These are phyloP conservation scores for Eustalomyia histrio DNA, from an alignment of 2,888 invertebrate species.

Conservation along the genomic window DNA sequence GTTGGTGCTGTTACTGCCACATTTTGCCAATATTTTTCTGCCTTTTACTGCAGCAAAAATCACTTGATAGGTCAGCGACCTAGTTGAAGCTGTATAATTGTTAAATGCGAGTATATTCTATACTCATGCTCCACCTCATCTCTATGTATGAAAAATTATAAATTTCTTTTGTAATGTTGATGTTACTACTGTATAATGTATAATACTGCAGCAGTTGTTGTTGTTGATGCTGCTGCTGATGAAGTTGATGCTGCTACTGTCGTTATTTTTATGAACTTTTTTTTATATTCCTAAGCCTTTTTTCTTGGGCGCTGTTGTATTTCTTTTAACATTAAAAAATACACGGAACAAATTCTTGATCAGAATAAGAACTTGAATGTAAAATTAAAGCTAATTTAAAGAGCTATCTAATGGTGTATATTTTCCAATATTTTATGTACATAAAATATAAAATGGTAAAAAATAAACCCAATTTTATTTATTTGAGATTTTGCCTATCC, in stretches of 20 bases:
- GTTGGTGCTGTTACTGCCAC: conserved; percentile 62
- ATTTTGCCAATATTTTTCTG: conserved; percentile 64
- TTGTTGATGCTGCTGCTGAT: conserved; percentile 17
- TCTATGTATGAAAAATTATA: conserved; percentile 5
- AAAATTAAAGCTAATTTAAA: too few relatives aligned
- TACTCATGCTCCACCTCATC: conserved; percentile 50
- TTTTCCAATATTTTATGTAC: too few relatives aligned
- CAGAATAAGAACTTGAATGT: too few relatives aligned
- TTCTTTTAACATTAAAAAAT: conserved; percentile 41
- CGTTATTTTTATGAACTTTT: conserved; percentile 30
- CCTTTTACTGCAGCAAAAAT: conserved; percentile 65
- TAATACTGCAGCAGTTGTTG: conserved; percentile 5
- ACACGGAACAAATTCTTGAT: conserved; percentile 31
- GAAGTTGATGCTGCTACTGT: conserved; percentile 55
- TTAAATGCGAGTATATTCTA: conserved; percentile 62
- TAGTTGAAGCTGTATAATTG: conserved; percentile 70
- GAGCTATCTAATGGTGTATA: too few relatives aligned
- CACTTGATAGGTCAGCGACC: conserved; percentile 79
- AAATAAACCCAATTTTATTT: too few relatives aligned
- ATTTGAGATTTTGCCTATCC: too few relatives aligned
- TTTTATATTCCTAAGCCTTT: conserved; percentile 16
- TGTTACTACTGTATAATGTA: conserved; percentile 22
- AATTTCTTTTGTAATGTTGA: conserved; percentile 31
- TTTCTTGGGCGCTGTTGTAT: conserved; percentile 43
- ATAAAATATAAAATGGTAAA: too few relatives aligned